Conservation (phyloP, 2,113 vertebrate species). For the Cathartes aura region DNA sequence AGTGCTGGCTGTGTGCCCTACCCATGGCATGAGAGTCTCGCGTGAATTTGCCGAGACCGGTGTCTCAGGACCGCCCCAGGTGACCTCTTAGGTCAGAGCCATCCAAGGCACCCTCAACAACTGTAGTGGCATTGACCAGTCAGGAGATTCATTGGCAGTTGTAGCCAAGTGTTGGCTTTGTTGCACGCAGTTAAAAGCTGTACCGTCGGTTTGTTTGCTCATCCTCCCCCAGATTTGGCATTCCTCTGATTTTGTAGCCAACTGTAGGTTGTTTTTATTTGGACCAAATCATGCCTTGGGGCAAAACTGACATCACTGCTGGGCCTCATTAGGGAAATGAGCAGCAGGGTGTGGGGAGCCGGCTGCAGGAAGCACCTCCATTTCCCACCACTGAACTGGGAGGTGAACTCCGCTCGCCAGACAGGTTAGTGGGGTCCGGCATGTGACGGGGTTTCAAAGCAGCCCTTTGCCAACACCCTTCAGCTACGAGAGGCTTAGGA, state of each 20-base stretch:
- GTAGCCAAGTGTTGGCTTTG: neutral
- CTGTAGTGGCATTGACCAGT: neutral
- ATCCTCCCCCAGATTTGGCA: neutral
- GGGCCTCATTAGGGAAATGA: slow-evolving; percentile 45
- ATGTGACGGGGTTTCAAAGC: slow-evolving; percentile 31
- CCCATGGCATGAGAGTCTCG: neutral
- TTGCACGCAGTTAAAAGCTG: neutral
- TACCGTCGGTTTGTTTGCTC: neutral
- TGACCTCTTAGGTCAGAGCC: neutral
- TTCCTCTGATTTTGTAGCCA: slow-evolving; percentile 30
- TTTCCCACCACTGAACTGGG: slow-evolving; percentile 42
- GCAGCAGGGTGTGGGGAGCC: neutral
- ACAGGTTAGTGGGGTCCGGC: slow-evolving; percentile 50
- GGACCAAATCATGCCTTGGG: neutral
- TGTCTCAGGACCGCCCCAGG: neutral
- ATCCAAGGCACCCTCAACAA: neutral
- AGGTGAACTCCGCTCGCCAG: slow-evolving; percentile 38
- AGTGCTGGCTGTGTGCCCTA: neutral
- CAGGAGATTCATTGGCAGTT: neutral
- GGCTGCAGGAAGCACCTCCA: neutral
- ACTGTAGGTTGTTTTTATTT: slow-evolving; percentile 19
- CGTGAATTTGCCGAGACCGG: fast-evolving
- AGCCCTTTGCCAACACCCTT: slow-evolving; percentile 48
- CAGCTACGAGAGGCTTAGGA: neutral
- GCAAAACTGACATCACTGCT: slow-evolving; percentile 36